These are phyloP conservation scores for Chironomus tepperi DNA, from an alignment of 1,140 invertebrate species.

Conservation along the genomic window DNA sequence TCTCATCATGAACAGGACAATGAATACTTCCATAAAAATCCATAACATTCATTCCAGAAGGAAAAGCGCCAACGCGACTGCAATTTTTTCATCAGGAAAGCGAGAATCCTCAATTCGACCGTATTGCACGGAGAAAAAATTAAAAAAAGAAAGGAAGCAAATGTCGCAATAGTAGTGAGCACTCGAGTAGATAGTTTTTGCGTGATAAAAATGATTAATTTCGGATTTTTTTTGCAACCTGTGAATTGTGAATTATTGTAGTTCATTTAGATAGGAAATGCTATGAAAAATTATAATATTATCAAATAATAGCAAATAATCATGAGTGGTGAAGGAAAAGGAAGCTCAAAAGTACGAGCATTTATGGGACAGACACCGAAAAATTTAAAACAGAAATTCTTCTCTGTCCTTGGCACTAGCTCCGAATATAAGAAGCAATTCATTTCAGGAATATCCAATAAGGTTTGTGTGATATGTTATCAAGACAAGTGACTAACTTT, in stretches of 20 bases:
- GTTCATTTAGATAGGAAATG: not conserved
- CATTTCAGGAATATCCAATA: slow-evolving; percentile 38
- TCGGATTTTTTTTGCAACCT: not conserved
- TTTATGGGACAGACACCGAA: slow-evolving; percentile 41
- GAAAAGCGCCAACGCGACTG: not conserved
- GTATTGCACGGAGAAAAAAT: not conserved
- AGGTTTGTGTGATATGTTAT: slow-evolving; percentile 31
- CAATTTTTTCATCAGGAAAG: not conserved
- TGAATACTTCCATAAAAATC: not conserved
- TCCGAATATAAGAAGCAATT: slow-evolving; percentile 38
- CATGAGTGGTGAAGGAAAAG: slow-evolving; percentile 31
- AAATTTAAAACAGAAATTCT: slow-evolving; percentile 41
- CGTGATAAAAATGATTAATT: slow-evolving; percentile 17
- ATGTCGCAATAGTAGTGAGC: slow-evolving; percentile 18
- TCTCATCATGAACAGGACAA: not conserved
- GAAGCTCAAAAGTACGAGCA: slow-evolving; percentile 40
- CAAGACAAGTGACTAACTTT: not conserved
- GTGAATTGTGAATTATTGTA: slow-evolving; percentile 15
- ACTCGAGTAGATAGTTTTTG: slow-evolving; percentile 19
- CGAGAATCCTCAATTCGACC: not conserved
- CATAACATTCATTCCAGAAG: not conserved
- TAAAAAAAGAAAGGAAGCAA: not conserved
- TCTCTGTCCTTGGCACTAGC: slow-evolving; percentile 41
- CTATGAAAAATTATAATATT: not conserved
- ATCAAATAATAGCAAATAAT: not conserved